Conservation (phyloP, 2,113 vertebrate genomes). For the Emydocephalus ijimae region DNA sequence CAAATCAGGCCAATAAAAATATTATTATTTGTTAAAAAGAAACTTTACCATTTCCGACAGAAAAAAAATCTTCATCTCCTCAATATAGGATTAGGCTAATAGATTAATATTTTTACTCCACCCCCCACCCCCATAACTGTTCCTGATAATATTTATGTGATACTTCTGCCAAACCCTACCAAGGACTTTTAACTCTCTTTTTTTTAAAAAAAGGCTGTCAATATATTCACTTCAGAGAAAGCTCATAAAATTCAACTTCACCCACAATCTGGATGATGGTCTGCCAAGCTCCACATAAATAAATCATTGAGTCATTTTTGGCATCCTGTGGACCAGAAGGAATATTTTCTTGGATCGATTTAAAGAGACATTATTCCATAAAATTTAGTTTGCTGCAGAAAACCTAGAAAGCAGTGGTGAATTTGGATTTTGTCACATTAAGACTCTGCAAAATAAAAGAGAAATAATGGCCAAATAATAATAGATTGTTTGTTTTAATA, state of each 20-base stretch:
- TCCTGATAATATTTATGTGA: conserved; percentile 50
- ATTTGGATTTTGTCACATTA: conserved; percentile 10
- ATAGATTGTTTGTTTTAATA: neutral
- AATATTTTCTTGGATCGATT: conserved; percentile 66
- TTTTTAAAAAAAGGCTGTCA: conserved; percentile 61
- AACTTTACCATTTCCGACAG: conserved; percentile 43
- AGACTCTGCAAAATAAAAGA: neutral
- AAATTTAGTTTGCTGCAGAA: conserved; percentile 40
- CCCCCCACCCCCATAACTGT: conserved; percentile 29
- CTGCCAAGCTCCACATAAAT: conserved; percentile 76
- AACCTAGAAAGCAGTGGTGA: conserved; percentile 25
- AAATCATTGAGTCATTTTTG: conserved; percentile 77
- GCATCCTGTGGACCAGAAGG: conserved; percentile 72
- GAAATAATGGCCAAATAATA: neutral
- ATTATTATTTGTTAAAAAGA: conserved; percentile 37
- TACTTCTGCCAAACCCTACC: conserved; percentile 53
- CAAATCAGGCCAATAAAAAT: conserved; percentile 40
- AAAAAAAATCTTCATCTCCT: conserved; percentile 51
- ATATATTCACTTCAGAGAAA: conserved; percentile 67
- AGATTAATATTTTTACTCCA: conserved; percentile 43
- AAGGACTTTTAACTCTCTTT: conserved; percentile 45
- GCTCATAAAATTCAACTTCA: conserved; percentile 74
- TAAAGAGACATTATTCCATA: conserved; percentile 67
- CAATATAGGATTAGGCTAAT: conserved; percentile 46
- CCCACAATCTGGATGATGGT: conserved; percentile 73